Base-by-base conservation (phyloP, 1,140 invertebrate species). In the Caenorhabditis elegans region DNA sequence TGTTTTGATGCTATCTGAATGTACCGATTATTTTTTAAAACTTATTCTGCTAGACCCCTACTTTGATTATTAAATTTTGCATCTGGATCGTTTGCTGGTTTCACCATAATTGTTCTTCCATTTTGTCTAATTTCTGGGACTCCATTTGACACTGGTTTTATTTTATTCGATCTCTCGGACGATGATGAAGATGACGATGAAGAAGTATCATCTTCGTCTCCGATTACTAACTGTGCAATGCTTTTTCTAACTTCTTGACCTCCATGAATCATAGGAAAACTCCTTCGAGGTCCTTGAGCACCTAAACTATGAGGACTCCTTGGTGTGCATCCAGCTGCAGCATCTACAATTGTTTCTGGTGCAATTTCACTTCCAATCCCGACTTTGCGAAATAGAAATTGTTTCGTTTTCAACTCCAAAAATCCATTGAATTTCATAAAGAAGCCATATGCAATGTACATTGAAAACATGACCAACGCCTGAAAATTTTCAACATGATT, bases 401-500 rank as follows among this genome's bases (percentile, higher is more conserved):
- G 51, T 19, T 80, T 80, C 10, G 70, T 70, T 48, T 70, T 70
- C 22, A 34, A 46, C 39, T 80, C 79, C 31, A 80, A n/a, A 46
- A 47, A 28, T 24, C 43, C 55, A 70, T 80, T 80, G 39, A 48
- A 70, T 48, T 80, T 80, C 79, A 80, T 80, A n/a, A 80, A 43
- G 51, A 80, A 39, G 8, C 53, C 79, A 70, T 80, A 80, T 15
- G 70, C 39, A n/a, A 60, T 47, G 55, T 80, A 80, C 13, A 80
- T 60, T 2, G 70, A 31, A 17, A 80, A 70, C 79, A 80, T 39
- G 6, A 70, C n/a, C 22, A 75, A 36, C 5, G 79, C 51, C 79
- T 80, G 34, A 24, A 70, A 55, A 10, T 24, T n/a, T 53, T 24
- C n/a, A n/a, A n/a, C n/a, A n/a, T n/a, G n/a, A n/a, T n/a, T n/a